Evolutionary conservation across 2,113 vertebrate species (phyloP).

Genomic region (Bostrychus sinensis): DNA sequence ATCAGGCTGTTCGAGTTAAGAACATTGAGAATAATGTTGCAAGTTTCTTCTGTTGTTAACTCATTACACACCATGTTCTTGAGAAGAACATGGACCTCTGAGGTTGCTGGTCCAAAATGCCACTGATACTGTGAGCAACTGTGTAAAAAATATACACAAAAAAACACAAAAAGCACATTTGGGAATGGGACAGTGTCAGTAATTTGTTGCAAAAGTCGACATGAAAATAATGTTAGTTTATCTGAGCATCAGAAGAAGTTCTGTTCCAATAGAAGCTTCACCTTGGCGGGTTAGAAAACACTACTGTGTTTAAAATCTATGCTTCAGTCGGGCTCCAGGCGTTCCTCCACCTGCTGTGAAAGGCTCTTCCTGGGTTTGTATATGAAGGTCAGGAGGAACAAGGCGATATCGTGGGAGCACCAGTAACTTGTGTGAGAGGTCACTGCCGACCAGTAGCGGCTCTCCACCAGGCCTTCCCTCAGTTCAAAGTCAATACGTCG

Average conservation of each 20-base stretch:
- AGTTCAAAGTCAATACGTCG: conserved; percentile 96
- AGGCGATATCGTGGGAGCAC: conserved; percentile 94
- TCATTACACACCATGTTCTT: conserved; percentile 13
- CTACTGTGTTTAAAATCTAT: conserved; percentile 21
- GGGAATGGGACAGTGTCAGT: conserved; percentile 20
- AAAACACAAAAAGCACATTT: conserved; percentile 36
- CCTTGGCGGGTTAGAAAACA: conserved; percentile 11
- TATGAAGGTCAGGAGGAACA: conserved; percentile 96
- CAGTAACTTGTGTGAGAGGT: conserved; percentile 98
- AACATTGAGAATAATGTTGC: neutral
- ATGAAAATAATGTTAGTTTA: conserved; percentile 12
- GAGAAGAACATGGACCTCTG: conserved; percentile 46
- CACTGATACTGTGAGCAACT: conserved; percentile 48
- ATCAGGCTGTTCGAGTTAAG: conserved; percentile 24
- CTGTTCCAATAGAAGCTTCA: no score
- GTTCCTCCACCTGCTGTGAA: conserved; percentile 47
- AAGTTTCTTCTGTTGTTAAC: neutral
- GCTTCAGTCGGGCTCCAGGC: conserved; percentile 69
- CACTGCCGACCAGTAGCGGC: conserved; percentile 97
- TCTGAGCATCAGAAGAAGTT: conserved; percentile 4
- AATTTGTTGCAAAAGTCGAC: conserved; percentile 24
- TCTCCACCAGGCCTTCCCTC: conserved; percentile 95
- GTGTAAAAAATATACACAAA: conserved; percentile 40
- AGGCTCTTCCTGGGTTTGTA: conserved; percentile 82
- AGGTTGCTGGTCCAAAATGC: conserved; percentile 43